Evolutionary conservation across 2,113 vertebrate genomes (phyloP), one percentile per base, ranked within the genome.

Genomic region (Hippolais icterina): DNA sequence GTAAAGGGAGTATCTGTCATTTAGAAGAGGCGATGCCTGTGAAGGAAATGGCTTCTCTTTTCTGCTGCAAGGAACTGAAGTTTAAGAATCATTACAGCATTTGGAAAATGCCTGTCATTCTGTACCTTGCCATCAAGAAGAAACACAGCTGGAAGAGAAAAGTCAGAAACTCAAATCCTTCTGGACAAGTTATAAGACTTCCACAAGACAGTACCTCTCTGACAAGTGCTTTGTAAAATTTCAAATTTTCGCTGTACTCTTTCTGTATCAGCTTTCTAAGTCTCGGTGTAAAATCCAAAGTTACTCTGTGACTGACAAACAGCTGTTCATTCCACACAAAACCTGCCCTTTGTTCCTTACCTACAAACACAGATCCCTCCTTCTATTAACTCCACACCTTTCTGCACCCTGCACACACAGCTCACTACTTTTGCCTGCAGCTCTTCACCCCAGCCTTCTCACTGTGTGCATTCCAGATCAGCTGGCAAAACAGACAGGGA

Each of bases 41-140:
- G 0, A 84, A 93, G 87, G 71, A 90, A 95, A 93, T 72, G 76
- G 87, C 85, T 96, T 59, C 68, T 72, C 70, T 71, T 57, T 82
- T 46, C 49, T 63, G 39, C 82, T 70, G 71, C 44, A 66, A 82
- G 63, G 41, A 46, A 39, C 41, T 49, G 21, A 91, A 87, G 74
- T 91, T 93, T 69, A 83, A 91, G n/a, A 63, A 94, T 85, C 28
- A 47, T 18, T 20, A 39, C 23, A 37, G 25, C 42, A 28, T 46
- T 85, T 54, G 78, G 78, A 72, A 96, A 93, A 86, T 10, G 27
- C 46, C 75, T 61, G 22, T 42, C 50, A 85, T 64, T 85, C 59
- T 81, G n/a, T 41, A 94, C 75, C 86, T 14, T 31, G 39, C 33
- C 42, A 46, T 35, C 54, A 77, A 29, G 35, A 46, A 61, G 60